phyloP scores from a whole-genome alignment of 2,113 vertebrate genomes.

The Salvelinus sp. region DNA sequence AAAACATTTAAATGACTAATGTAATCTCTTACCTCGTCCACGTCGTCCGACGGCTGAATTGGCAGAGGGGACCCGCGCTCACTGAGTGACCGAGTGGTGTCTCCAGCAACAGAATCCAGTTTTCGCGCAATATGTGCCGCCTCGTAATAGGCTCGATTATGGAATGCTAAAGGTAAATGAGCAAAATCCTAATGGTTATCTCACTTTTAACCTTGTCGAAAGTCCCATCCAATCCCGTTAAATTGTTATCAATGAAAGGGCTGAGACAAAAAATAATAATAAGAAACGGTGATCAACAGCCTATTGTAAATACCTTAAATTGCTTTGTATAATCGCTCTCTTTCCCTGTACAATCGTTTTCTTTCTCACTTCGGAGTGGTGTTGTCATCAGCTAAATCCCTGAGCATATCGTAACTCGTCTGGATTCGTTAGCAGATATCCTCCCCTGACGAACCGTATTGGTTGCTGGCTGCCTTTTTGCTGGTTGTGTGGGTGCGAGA shows the following conservation, averaged over 20 bases:
- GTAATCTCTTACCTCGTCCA: not conserved
- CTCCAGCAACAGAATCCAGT: not conserved
- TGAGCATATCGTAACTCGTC: constrained; percentile 57
- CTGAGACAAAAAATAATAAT: not conserved
- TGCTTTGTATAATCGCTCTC: not conserved
- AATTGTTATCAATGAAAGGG: not conserved
- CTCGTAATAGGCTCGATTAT: too few relatives aligned
- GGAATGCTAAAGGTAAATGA: too few relatives aligned
- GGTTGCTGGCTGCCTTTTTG: constrained; percentile 78
- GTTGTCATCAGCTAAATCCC: constrained; percentile 61
- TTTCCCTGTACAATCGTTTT: not conserved
- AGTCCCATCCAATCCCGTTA: not conserved
- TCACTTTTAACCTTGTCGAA: not conserved
- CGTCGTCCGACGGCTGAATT: not conserved
- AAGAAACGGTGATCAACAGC: not conserved
- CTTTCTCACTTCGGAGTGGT: constrained; percentile 51
- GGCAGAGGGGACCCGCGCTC: constrained; percentile 3
- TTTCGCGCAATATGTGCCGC: not conserved
- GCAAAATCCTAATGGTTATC: not conserved
- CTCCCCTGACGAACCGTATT: constrained; percentile 74
- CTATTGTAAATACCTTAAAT: too few relatives aligned
- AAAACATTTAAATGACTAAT: too few relatives aligned
- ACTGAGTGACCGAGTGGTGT: not conserved
- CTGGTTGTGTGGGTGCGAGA: constrained; percentile 81
- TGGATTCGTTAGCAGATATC: constrained; percentile 73